Base-by-base conservation (phyloP, 2,113 vertebrate species). In the Speoplatyrhinus poulsoni region DNA sequence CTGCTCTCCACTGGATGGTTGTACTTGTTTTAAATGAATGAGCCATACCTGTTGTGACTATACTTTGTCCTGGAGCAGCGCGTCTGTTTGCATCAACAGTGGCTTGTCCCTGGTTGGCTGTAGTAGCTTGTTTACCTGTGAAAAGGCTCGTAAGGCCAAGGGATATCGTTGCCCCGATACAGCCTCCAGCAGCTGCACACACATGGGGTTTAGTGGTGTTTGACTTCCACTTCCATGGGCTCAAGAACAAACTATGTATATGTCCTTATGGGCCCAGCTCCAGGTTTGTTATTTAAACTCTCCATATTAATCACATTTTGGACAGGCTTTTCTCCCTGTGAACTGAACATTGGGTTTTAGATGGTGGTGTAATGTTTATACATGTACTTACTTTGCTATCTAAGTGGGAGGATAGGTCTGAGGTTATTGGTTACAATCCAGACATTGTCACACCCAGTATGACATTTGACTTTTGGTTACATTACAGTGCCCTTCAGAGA, bases 81-180 rank as follows among this genome's bases (percentile, higher is more conserved):
- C 53, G 32, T 69, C 54, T 52, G 9, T 46, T 10, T n/a, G 61
- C 1, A 3, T 62, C 72, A 49, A 68, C 47, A 46, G 61, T 15
- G 49, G 48, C 54, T 59, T 65, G 48, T 70, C 46, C 55, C 66
- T 46, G 48, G 52, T 68, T 8, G 6, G 60, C 11, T 72, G 58
- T 50, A 60, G 60, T 52, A 60, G 46, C 55, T 13, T 75, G 65
- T 81, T 79, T 75, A 67, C 71, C 70, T 57, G 12, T 8, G 50
- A n/a, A 70, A 26, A 53, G 54, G 9, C 12, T 58, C 5, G 46
- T 15, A 0, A 48, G 52, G 52, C 47, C 32, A 7, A 64, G 58
- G 26, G 62, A 16, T 70, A 15, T 52, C 15, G 80, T 83, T 81
- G 75, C 77, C 54, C 73, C 73, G 81, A 77, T 78, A 76, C 62